Evolutionary conservation across 2,113 vertebrate genomes (phyloP).

Genomic region (Pteronura brasiliensis): DNA sequence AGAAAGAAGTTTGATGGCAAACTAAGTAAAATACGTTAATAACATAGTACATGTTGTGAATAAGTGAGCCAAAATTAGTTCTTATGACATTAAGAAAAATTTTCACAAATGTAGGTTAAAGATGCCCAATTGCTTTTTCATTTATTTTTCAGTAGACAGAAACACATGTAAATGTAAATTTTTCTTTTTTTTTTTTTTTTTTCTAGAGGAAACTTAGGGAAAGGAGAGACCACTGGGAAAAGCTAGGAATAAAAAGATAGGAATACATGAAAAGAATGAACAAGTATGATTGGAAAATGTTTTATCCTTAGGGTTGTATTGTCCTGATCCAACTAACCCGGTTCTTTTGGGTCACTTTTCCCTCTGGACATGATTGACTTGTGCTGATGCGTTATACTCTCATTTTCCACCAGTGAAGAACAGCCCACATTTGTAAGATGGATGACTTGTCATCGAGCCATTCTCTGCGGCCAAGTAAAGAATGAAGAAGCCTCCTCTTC

Average conservation of each 20-base stretch:
- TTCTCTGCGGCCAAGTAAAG: background rate
- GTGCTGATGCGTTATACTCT: background rate
- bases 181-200: background rate
- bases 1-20: conserved; percentile 4
- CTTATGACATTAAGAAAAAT: background rate
- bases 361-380: background rate
- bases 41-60: background rate
- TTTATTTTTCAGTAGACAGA: conserved; percentile 30
- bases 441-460: background rate
- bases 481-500: background rate
- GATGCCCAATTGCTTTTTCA: background rate
- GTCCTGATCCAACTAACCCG: background rate
- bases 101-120: background rate
- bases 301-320: background rate
- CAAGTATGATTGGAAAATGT: background rate
- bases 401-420: background rate
- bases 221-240: background rate
- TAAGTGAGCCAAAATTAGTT: background rate
- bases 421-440: background rate
- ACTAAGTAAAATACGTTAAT: background rate
- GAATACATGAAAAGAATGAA: background rate
- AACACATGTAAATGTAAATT: background rate
- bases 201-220: background rate
- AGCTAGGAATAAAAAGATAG: background rate
- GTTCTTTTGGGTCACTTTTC: background rate